These are phyloP conservation scores for Macrobrachium rosenbergii DNA, from an alignment of 1,140 invertebrate species.

Conservation along the genomic window DNA sequence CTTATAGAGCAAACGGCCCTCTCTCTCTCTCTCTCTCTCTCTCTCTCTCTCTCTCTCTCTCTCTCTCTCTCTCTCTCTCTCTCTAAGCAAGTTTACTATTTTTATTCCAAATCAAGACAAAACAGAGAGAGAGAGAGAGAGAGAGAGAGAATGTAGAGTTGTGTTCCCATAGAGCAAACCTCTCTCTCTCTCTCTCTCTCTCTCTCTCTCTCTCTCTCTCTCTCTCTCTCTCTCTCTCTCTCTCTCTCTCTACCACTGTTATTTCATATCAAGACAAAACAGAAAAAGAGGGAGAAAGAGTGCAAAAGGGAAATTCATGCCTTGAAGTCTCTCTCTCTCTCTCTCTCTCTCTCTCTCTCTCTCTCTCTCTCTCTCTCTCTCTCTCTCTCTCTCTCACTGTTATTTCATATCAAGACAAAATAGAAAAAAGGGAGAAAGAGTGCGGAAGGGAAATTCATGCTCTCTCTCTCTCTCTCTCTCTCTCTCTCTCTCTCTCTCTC, in stretches of 20 bases:
- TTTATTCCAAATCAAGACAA: not conserved
- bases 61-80: constrained; percentile 8
- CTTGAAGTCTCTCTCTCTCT: not conserved
- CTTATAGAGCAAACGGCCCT: not conserved
- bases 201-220: not conserved
- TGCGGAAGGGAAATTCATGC: not conserved
- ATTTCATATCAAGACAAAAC: not conserved
- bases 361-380: constrained; percentile 21
- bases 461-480: no score
- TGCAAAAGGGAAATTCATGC: not conserved
- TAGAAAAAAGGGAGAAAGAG: constrained; percentile 3
- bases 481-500: constrained; percentile 11
- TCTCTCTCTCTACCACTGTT: no score
- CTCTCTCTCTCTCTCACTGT: not conserved
- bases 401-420: not conserved
- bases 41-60: constrained; percentile 20
- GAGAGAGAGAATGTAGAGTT: constrained; percentile 1
- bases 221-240: not conserved
- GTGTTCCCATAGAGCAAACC: no score
- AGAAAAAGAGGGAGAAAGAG: constrained; percentile 13
- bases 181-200: no score
- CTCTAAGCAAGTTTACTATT: not conserved
- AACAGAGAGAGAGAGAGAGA: constrained; percentile 12
- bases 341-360: constrained; percentile 21
- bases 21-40: constrained; percentile 20